Evolutionary conservation across 2,888 invertebrate genomes (phyloP), one percentile per base, ranked within the genome.

Genomic region (Euzetes globulus): DNA sequence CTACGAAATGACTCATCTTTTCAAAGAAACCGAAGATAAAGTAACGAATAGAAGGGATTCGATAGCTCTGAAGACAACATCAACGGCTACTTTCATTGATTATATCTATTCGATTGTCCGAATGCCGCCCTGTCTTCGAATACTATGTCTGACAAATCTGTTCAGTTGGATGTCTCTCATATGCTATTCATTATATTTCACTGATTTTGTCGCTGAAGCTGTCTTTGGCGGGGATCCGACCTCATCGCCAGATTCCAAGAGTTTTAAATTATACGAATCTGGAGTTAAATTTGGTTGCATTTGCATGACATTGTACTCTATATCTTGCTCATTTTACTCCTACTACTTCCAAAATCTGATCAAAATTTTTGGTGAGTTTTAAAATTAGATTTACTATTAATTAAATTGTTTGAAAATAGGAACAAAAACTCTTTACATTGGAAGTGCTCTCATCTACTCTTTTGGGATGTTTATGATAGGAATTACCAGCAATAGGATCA

Each of bases 121-220:
- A 82, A 94, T 97, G 92, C 96, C 97, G 0, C 85, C 80, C 71
- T 94, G 93, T 0, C 85, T 96, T 78, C 86, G 90, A 45, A 88
- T 93, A 81, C 87, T 96, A 15, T 96, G 96, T 81, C 82, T 94
- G 77, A 96, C 96, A 17, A 96, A 96, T 85, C 86, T 96, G 47
- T 96, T 96, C 84, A 95, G 94, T 81, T 97, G 96, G 96, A 96
- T 95, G 94, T 93, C 95, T 0, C 91, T 97, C 79, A 94, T 97
- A 63, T 95, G 95, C 82, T 97, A 96, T 82, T 95, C 95, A 0
- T 85, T 97, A 7, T 96, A 95, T 83, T 96, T 97, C 83, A 97
- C 96, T 0, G 95, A 96, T 84, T 97, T 95, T 81, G 96, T 94
- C 1, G 94, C 92, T 0, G 92, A 94, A 83, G 89, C 91, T 15